Evolutionary conservation across 30 jellyfish, hydroid and myxozoan species (phyloP).

Genomic region (Calvadosia cruxmelitensis): DNA sequence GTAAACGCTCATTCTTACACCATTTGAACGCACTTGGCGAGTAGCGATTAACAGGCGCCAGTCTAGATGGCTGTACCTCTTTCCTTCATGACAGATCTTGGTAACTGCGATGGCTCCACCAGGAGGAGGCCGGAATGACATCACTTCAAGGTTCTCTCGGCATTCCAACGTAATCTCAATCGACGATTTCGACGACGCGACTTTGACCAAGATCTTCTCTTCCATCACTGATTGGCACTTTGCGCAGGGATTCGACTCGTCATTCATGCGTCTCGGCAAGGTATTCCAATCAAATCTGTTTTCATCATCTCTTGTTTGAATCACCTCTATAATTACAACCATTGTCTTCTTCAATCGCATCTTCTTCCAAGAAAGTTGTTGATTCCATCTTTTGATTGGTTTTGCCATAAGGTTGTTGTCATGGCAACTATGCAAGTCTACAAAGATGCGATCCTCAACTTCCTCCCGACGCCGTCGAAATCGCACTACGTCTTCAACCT

Average conservation of each 20-base stretch:
- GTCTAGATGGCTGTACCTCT: no score
- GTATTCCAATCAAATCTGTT: no score
- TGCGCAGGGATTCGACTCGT: constrained; percentile 78
- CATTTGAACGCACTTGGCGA: no score
- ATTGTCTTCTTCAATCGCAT: no score
- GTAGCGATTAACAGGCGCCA: no score
- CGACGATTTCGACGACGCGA: constrained; percentile 87
- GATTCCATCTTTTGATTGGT: background rate
- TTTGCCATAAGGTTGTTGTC: constrained; percentile 92
- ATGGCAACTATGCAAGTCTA: constrained; percentile 97
- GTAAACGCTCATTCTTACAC: no score
- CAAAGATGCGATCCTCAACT: constrained; percentile 71
- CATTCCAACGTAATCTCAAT: constrained; percentile 89
- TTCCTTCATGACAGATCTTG: constrained; percentile 67
- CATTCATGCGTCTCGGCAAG: constrained; percentile 90
- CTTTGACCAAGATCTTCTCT: constrained; percentile 74
- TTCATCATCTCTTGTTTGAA: no score
- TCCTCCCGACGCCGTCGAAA: constrained; percentile 94
- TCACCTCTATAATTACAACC: no score
- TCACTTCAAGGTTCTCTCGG: constrained; percentile 71
- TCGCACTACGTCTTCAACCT: constrained; percentile 91
- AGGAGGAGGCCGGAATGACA: constrained; percentile 97
- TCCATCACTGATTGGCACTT: constrained; percentile 97
- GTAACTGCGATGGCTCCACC: constrained; percentile 99
- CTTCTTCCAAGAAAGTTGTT: no score